Base-by-base conservation (phyloP, 2,888 invertebrate genomes). In the Dicranocentrus wangi region DNA sequence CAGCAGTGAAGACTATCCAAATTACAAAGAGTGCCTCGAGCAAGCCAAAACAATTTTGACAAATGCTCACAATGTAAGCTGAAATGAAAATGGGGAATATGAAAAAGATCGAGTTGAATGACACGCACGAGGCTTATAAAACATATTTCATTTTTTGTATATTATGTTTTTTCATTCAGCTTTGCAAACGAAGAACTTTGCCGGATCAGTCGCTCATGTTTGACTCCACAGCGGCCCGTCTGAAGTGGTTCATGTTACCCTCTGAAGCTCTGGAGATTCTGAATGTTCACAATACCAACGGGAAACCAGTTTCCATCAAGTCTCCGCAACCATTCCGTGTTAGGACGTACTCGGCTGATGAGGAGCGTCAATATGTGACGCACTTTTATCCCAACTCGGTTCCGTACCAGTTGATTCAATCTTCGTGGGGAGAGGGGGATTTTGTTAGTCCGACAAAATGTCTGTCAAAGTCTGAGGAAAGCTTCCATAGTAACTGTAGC, bases 221-320 rank as follows among this genome's bases (percentile, higher is more conserved):
- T 87, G 93, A 93, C 87, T 89, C 89, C 27, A 90, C 92, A 60
- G 92, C 93, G 55, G 92, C 93, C 85, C 91, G 91, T 71, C 89
- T 96, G 15, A 91, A 95, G 82, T 97, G 96, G 96, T 97, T 95
- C 89, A 93, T 96, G 91, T 89, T 96, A 69, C 96, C 96, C 0
- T 93, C 93, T 87, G 96, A 97, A 90, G 95, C 95, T 0, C 93
- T 94, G 87, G 92, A 93, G 85, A 90, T 94, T 42, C 89, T 94
- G 1, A 81, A 68, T 42, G 47, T 65, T 21, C 53, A 68, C 23
- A 51, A 75, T 10, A 71, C 32, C 1, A 72, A 66, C 13, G 17
- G 60, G 15, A 76, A 72, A 28, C 58, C 32, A 1, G 43, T 47
- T n/a, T 63, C 79, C 8, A 32, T 82, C 2, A 60, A 80, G 39